Conservation (phyloP, 2,797 vertebrate species). For the Pempheris klunzingeri region DNA sequence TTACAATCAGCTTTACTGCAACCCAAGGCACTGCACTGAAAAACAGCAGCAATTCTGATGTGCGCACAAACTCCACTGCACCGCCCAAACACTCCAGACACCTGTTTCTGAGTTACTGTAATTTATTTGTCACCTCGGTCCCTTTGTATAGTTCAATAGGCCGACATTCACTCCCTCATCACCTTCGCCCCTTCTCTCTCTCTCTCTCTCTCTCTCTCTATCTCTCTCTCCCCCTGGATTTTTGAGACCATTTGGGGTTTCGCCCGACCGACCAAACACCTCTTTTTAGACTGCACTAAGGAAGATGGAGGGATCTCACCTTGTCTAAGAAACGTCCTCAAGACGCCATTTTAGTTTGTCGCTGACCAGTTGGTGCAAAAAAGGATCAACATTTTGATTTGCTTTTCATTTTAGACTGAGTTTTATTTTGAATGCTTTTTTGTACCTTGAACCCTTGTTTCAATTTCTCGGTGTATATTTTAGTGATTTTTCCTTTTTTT, state of each 20-base stretch:
- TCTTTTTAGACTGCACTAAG: constrained; percentile 81
- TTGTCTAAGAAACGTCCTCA: constrained; percentile 82
- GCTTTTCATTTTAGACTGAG: constrained; percentile 81
- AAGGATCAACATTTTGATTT: constrained; percentile 88
- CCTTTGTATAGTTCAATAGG: constrained; percentile 79
- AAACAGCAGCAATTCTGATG: constrained; percentile 75
- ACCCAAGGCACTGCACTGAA: constrained; percentile 86
- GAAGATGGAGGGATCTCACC: constrained; percentile 83
- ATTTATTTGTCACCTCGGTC: constrained; percentile 85
- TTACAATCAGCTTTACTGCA: constrained; percentile 70
- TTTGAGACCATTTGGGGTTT: constrained; percentile 81
- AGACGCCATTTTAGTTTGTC: constrained; percentile 77
- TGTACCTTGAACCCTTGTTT: constrained; percentile 89
- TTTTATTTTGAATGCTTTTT: constrained; percentile 92
- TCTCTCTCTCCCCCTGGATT: constrained; percentile 56
- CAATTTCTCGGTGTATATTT: constrained; percentile 95
- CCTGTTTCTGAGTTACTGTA: constrained; percentile 82
- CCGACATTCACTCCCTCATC: constrained; percentile 42
- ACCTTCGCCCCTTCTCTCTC: constrained; percentile 1
- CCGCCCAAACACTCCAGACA: constrained; percentile 55
- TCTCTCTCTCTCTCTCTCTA: constrained; percentile 61
- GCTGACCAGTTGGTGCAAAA: constrained; percentile 88
- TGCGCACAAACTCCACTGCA: constrained; percentile 69
- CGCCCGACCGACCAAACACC: constrained; percentile 80
- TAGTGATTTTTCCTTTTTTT: constrained; percentile 84